Evolutionary conservation across 2,797 vertebrate genomes (phyloP), one percentile per base, ranked within the genome.

Genomic region (Cryptoprocta ferox): DNA sequence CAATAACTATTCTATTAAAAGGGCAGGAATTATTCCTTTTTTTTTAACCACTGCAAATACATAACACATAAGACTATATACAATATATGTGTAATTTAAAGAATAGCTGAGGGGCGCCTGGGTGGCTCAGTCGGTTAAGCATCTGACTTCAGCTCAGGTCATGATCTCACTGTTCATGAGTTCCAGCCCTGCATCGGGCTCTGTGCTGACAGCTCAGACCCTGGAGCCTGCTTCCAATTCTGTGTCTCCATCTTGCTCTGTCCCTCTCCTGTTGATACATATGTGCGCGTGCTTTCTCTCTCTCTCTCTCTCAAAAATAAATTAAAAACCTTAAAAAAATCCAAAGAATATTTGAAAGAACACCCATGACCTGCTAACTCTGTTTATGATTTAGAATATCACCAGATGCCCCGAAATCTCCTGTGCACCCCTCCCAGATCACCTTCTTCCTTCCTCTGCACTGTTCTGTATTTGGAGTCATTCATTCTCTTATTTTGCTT

Each of bases 401-500:
- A 48, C 10, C 53, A 94, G 42, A 28, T 15, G 50, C 50, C 68
- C 53, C 26, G 39, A 87, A 50, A 35, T 82, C 26, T 39, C 35
- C 26, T 39, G 8, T n/a, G 32, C 8, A 24, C 5, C 32, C 18
- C 68, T 83, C 1, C 7, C 30, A 82, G 63, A 32, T 50, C 5
- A 59, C 68, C 19, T 71, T 6, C 37, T 56, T 79, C 18, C 61
- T 24, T 63, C 35, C 50, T 75, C 8, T 39, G n/a, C 28, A 53
- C 32, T 73, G 3, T 84, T 53, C 30, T 71, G 39, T 39, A 83
- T 21, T 92, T 78, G 61, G n/a, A 28, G 53, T 78, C 65, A 53
- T 68, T 92, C 32, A 84, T 83, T 65, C 35, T 92, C 32, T 71
- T 53, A n/a, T 89, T 71, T 78, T 79, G 78, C 71, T 80, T 89